Evolutionary conservation across 2,888 invertebrate genomes (phyloP).

Genomic region (Agrilus mali): DNA sequence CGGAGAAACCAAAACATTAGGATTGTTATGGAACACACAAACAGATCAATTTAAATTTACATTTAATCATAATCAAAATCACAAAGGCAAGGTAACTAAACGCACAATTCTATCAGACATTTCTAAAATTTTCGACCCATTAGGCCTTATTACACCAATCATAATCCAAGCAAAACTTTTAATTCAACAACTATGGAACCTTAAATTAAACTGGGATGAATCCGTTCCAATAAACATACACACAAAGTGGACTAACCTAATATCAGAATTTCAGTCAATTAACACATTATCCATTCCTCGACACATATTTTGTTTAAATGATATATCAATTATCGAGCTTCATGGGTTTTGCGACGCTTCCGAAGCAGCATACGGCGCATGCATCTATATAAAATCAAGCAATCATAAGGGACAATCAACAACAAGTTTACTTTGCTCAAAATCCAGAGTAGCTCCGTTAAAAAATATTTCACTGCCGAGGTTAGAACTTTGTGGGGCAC

Average conservation of each 20-base stretch:
- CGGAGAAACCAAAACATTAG: no score
- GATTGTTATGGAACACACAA: no score
- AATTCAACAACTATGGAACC: slow-evolving; percentile 12
- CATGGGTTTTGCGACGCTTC: slow-evolving; percentile 15
- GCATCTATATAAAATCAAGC: slow-evolving; percentile 13
- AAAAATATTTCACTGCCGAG: slow-evolving; percentile 15
- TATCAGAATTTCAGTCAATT: not conserved
- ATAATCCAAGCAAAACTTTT: slow-evolving; percentile 14
- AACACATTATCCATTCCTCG: slow-evolving; percentile 8
- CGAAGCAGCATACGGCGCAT: slow-evolving; percentile 14
- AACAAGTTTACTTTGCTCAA: slow-evolving; percentile 12
- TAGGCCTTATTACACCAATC: slow-evolving; percentile 15
- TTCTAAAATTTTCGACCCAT: slow-evolving; percentile 15
- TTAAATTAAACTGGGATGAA: slow-evolving; percentile 12
- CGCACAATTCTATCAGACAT: slow-evolving; percentile 10
- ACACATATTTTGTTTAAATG: slow-evolving; percentile 1
- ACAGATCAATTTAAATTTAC: not conserved
- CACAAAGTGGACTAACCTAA: slow-evolving; percentile 7
- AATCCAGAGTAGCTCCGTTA: slow-evolving; percentile 18
- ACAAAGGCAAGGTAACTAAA: not conserved
- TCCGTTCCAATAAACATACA: slow-evolving; percentile 5
- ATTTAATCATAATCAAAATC: not conserved
- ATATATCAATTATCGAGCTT: slow-evolving; percentile 5
- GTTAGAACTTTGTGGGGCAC: slow-evolving; percentile 14
- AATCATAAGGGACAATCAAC: slow-evolving; percentile 3